Percentiles rank a stretch among this genome's conserved stretches.
Evolutionary conservation across 1,140 invertebrate genomes (phyloP).

Genomic region (Neuroterus valhalla): DNA sequence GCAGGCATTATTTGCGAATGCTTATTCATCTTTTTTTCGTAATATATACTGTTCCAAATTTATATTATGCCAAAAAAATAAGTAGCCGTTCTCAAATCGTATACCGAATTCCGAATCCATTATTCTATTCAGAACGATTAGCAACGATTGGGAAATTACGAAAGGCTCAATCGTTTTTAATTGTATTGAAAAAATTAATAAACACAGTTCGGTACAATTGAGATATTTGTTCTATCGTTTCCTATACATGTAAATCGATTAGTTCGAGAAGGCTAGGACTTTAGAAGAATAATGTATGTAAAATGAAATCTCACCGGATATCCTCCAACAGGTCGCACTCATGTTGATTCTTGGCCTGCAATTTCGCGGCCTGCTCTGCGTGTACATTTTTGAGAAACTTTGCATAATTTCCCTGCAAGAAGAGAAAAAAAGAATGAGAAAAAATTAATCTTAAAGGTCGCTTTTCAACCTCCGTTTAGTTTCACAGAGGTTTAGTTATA

Average conservation of each 20-base stretch:
- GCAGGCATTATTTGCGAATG: too few relatives aligned
- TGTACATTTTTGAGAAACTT: conserved; percentile 95
- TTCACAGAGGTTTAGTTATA: background rate
- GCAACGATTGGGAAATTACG: background rate
- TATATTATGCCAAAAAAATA: too few relatives aligned
- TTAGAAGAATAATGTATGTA: conserved; percentile 26
- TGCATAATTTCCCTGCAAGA: conserved; percentile 87
- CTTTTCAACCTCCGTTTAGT: background rate
- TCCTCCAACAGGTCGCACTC: conserved; percentile 96
- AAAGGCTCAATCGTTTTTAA: too few relatives aligned
- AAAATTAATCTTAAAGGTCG: background rate
- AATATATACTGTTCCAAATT: too few relatives aligned
- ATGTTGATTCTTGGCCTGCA: conserved; percentile 96
- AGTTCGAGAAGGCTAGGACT: background rate
- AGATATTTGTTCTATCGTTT: background rate
- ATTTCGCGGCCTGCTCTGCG: conserved; percentile 92
- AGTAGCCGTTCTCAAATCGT: too few relatives aligned
- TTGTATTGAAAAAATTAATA: too few relatives aligned
- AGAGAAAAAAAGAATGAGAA: conserved; percentile 25
- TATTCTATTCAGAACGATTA: background rate
- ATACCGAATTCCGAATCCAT: background rate
- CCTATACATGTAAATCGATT: background rate
- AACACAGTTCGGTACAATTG: too few relatives aligned
- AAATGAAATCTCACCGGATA: conserved; percentile 78
- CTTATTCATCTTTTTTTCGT: too few relatives aligned